Percentiles rank a stretch among this genome's conserved stretches.
Evolutionary conservation across 2,113 vertebrate genomes (phyloP).

Genomic region (Saguinus imperator): DNA sequence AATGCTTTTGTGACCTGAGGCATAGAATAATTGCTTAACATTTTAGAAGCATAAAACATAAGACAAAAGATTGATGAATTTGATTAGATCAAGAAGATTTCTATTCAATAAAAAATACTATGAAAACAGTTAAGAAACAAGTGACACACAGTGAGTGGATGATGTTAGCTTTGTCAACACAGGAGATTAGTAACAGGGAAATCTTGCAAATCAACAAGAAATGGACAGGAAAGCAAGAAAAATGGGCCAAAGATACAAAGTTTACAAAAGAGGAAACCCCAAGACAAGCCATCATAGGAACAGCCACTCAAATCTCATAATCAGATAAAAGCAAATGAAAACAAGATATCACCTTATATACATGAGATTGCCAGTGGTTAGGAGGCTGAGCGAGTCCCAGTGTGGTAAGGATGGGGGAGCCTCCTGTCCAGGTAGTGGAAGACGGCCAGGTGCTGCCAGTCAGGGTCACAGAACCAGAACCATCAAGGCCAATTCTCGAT

Average conservation of each 20-base stretch:
- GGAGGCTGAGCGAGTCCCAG: not conserved
- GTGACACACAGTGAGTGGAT: not conserved
- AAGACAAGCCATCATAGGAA: not conserved
- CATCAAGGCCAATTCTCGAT: not conserved
- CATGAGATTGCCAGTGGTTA: not conserved
- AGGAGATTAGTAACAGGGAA: not conserved
- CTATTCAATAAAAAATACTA: not conserved
- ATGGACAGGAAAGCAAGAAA: not conserved
- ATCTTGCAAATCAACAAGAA: not conserved
- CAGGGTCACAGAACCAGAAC: not conserved
- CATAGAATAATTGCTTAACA: not conserved
- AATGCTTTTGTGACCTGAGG: not conserved
- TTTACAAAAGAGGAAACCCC: not conserved
- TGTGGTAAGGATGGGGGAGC: not conserved
- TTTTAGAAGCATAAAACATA: slow-evolving; percentile 25
- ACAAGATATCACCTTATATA: not conserved
- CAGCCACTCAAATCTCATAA: not conserved
- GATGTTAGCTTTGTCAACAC: not conserved
- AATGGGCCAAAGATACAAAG: not conserved
- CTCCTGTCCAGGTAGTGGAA: not conserved
- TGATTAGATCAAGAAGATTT: slow-evolving; percentile 9
- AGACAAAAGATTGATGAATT: not conserved
- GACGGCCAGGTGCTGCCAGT: not conserved
- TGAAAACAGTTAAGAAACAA: not conserved
- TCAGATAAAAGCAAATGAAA: slow-evolving; percentile 2